Evolutionary conservation across 2,797 vertebrate species (phyloP).

Genomic region (Florisuga fusca): DNA sequence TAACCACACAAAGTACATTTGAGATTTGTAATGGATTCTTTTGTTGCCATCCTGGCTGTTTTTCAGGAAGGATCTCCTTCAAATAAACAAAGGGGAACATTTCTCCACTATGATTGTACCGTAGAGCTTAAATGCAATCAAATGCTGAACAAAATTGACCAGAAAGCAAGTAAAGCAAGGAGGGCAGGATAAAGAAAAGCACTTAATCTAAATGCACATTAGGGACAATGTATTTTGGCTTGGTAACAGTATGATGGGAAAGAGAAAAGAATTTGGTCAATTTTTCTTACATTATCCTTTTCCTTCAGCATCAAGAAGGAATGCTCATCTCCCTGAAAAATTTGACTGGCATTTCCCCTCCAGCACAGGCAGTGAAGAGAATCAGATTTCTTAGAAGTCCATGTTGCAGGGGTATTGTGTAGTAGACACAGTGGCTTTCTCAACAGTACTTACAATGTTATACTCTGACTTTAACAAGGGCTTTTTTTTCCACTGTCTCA

Average conservation of each 20-base stretch:
- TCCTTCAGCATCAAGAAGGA: not conserved
- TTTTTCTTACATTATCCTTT: not conserved
- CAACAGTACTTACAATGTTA: not conserved
- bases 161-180: not conserved
- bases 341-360: not conserved
- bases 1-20: not conserved
- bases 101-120: not conserved
- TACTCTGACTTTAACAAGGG: not conserved
- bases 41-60: not conserved
- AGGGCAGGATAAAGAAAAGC: not conserved
- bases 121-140: not conserved
- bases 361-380: not conserved
- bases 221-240: not conserved
- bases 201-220: not conserved
- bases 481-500: not conserved
- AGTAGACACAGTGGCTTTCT: not conserved
- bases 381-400: not conserved
- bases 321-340: not conserved
- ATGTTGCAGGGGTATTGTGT: too few species aligned
- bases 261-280: not conserved
- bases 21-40: not conserved
- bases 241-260: not conserved
- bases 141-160: not conserved
- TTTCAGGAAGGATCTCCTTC: not conserved
- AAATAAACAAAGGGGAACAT: not conserved